Evolutionary conservation across 2,113 vertebrate species (phyloP).

Genomic region (Anoplopoma fimbria): DNA sequence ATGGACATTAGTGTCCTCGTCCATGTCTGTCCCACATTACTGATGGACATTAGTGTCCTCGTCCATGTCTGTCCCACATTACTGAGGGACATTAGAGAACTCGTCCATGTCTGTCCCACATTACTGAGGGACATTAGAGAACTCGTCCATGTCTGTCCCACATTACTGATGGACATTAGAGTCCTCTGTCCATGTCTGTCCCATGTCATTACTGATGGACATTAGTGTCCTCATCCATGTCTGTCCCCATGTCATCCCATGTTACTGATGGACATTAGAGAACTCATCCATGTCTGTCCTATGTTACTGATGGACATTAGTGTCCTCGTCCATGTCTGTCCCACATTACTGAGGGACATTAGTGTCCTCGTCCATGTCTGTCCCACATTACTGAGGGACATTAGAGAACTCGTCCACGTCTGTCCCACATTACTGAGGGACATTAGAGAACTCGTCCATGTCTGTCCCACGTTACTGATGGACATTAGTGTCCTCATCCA

Average conservation of each 20-base stretch:
- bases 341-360: no score
- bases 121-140: no score
- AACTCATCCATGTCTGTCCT: constrained; percentile 89
- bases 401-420: constrained; percentile 90
- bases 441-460: constrained; percentile 87
- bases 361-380: constrained; percentile 88
- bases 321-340: constrained; percentile 89
- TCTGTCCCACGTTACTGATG: constrained; percentile 72
- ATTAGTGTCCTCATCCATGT: constrained; percentile 88
- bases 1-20: constrained; percentile 78
- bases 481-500: constrained; percentile 85
- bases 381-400: no score
- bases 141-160: constrained; percentile 89
- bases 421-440: no score
- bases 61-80: constrained; percentile 87
- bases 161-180: no score
- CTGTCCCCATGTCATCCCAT: constrained; percentile 61
- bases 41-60: constrained; percentile 57
- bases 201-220: no score
- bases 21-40: constrained; percentile 84
- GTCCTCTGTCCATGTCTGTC: no score
- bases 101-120: constrained; percentile 89
- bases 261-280: no score
- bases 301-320: no score
- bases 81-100: neutral